These are phyloP conservation scores for Apostichopus californicus DNA, from an alignment of 35 echinoderm and acorn worm species.

Conservation along the genomic window DNA sequence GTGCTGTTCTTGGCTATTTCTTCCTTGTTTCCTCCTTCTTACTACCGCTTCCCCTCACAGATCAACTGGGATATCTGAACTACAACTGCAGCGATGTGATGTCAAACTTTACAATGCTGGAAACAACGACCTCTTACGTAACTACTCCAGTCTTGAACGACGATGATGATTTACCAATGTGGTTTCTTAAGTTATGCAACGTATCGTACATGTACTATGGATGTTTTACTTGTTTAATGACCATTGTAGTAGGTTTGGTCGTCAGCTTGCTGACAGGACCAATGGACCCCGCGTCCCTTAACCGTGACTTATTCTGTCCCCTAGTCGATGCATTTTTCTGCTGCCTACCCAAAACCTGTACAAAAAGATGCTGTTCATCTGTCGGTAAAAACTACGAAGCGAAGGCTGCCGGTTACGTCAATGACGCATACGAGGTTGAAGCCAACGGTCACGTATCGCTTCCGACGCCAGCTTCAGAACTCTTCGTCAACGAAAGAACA, in stretches of 20 bases:
- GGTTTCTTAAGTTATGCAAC: slow-evolving; percentile 17
- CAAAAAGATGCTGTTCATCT: slow-evolving; percentile 1
- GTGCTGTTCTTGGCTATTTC: slow-evolving; percentile 14
- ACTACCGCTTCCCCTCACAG: not conserved
- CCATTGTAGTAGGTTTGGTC: not conserved
- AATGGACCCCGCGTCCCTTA: slow-evolving; percentile 22
- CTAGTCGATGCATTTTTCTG: slow-evolving; percentile 16
- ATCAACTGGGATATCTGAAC: slow-evolving; percentile 29
- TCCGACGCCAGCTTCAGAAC: not conserved
- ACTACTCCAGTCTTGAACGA: not conserved
- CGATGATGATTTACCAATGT: not conserved
- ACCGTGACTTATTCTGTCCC: slow-evolving; percentile 33
- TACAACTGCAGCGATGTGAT: not conserved
- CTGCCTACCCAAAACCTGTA: slow-evolving; percentile 7
- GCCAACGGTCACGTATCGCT: slow-evolving; percentile 5
- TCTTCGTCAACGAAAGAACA: slow-evolving; percentile 12
- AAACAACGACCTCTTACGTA: not conserved
- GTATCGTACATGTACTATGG: slow-evolving; percentile 58
- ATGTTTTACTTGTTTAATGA: slow-evolving; percentile 50
- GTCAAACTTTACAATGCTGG: not conserved
- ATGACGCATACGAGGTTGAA: slow-evolving; percentile 26
- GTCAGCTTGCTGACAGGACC: slow-evolving; percentile 16
- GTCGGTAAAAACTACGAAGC: slow-evolving; percentile 35
- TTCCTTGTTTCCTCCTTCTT: not conserved
- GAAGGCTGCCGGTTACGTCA: slow-evolving; percentile 18